Base-by-base conservation (phyloP, 2,797 vertebrate species). In the Hemibagrus guttatus region DNA sequence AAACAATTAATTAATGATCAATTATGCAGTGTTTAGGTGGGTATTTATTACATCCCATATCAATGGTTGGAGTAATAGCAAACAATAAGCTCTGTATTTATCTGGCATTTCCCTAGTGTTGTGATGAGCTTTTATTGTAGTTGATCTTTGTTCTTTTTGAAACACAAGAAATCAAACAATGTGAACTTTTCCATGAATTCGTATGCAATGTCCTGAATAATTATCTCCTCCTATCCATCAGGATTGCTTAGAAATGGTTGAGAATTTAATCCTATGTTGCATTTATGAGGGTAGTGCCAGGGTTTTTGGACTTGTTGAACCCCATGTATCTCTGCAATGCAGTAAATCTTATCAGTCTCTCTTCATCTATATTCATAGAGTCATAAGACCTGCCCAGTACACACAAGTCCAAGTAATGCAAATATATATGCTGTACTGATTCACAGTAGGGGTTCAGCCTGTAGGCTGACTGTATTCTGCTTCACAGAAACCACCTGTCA, bases 331-430 rank as follows among this genome's bases (percentile, higher is more conserved):
- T 68, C 26, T 87, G 74, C 16, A 76, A 54, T 56, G 79, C 69
- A n/a, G 23, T 82, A 75, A 82, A 82, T 87, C 35, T 83, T 87
- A 83, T 87, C 85, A 83, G 69, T 68, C 31, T 86, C 46, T 78
- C 49, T 39, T 0, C 35, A 61, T 59, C 21, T 79, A 59, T 54
- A 86, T 64, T 46, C 28, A 56, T 6, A 42, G 46, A 76, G 31
- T 35, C 71, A 31, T 39, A 58, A 68, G 81, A 76, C 3, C 26
- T 31, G 35, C 61, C 31, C 49, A 46, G 21, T 81, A 63, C 71
- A 87, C 23, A 31, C 71, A n/a, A 52, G 28, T 68, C 59, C 21
- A 31, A 86, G 71, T 61, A 61, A 63, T 17, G 58, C 35, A 42
- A 42, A 80, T n/a, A 42, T 8, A 64, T 56, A 75, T 64, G 46